Percentiles rank a stretch among this genome's conserved stretches.
Conservation (phyloP, 1,140 invertebrate genomes). For the Lordiphosa clarofinis region DNA sequence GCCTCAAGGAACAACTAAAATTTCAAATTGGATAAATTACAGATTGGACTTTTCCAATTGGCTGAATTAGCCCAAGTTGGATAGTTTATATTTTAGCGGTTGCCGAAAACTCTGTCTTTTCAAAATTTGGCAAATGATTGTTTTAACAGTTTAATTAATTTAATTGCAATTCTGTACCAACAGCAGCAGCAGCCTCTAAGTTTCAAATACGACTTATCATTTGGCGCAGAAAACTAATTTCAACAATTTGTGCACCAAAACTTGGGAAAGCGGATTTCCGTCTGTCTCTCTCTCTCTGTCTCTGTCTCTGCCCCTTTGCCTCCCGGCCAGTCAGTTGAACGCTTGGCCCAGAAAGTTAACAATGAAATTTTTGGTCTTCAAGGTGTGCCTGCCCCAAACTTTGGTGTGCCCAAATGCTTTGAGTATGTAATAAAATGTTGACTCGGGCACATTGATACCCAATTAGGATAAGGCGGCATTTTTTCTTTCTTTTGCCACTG, state of each 20-base stretch:
- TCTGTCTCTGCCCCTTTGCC: no score
- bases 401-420: no score
- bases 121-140: background rate
- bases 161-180: conserved; percentile 57
- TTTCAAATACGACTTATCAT: conserved; percentile 68
- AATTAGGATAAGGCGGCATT: conserved; percentile 74
- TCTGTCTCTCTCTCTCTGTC: conserved; percentile 1
- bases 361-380: conserved; percentile 58
- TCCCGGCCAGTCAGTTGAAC: no score
- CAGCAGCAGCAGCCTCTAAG: conserved; percentile 62
- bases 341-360: no score
- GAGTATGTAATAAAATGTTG: conserved; percentile 75
- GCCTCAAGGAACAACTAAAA: no score
- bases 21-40: no score
- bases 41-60: no score
- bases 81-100: no score
- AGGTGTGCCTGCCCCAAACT: conserved; percentile 52
- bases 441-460: conserved; percentile 74
- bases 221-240: conserved; percentile 74
- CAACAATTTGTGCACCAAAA: conserved; percentile 73
- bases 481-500: conserved; percentile 6
- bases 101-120: no score
- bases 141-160: conserved; percentile 71
- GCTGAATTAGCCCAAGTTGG: no score
- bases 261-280: conserved; percentile 71